phyloP scores from a whole-genome alignment of 2,797 vertebrate genomes.

The Notoglanidium macrostoma region DNA sequence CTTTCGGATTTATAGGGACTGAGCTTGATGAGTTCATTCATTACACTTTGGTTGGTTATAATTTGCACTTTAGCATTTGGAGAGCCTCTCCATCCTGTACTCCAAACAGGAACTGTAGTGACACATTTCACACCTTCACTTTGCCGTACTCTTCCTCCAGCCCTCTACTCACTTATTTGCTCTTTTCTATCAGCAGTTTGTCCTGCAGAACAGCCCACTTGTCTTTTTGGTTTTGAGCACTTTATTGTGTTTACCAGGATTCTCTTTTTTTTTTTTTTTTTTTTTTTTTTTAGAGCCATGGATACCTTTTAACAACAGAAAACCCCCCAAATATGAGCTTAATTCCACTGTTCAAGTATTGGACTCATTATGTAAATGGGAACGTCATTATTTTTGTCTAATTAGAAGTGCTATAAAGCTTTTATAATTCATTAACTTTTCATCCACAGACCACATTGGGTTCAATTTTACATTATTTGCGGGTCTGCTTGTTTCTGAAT shows the following conservation, averaged over 20 bases:
- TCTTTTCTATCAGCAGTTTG: background rate
- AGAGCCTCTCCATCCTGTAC: background rate
- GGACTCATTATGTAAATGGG: background rate
- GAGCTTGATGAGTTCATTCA: no score
- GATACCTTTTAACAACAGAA: background rate
- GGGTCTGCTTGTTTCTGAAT: background rate
- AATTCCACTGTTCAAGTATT: background rate
- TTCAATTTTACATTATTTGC: background rate
- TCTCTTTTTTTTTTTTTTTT: no score
- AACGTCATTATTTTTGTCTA: background rate
- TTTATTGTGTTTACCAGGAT: background rate
- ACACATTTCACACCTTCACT: background rate
- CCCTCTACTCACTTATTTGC: background rate
- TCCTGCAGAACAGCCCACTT: background rate
- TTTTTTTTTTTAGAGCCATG: background rate
- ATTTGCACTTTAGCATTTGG: background rate
- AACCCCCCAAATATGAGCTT: no score
- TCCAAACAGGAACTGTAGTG: background rate
- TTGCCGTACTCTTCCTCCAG: background rate
- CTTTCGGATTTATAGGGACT: background rate
- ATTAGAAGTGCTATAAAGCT: background rate
- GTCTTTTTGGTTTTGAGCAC: background rate
- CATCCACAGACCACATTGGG: background rate
- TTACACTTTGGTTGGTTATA: background rate
- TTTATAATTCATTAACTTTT: background rate